A percentile compares a stretch with the other conserved stretches of the same genome.
phyloP scores from a whole-genome alignment of 2,888 invertebrate genomes.

The Andricus curvator region DNA sequence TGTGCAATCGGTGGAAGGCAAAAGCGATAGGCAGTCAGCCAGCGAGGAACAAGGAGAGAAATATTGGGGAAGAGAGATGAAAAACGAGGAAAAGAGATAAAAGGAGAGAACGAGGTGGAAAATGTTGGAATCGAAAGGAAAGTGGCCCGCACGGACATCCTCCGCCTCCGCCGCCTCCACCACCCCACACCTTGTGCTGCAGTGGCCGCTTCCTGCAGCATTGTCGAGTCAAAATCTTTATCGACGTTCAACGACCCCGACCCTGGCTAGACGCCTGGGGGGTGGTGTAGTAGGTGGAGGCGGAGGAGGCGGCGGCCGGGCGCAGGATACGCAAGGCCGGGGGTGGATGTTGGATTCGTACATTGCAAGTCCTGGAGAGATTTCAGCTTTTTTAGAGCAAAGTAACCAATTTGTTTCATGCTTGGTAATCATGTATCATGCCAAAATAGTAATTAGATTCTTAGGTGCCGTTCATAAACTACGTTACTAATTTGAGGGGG shows the following conservation, averaged over 20 bases:
- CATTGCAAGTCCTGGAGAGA: neutral
- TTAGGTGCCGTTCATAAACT: no score
- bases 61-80: constrained; percentile 42
- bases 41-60: constrained; percentile 42
- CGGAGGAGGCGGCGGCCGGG: constrained; percentile 44
- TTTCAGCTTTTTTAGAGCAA: neutral
- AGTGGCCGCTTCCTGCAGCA: constrained; percentile 56
- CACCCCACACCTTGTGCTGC: constrained; percentile 25
- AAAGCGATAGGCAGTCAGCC: constrained; percentile 36
- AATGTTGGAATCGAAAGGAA: constrained; percentile 5
- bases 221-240: constrained; percentile 77
- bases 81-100: constrained; percentile 46
- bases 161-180: neutral
- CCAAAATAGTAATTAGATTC: no score
- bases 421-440: neutral
- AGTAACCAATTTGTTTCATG: neutral
- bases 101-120: constrained; percentile 41
- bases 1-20: constrained; percentile 11
- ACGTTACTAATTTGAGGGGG: no score
- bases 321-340: constrained; percentile 32
- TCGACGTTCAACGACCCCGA: constrained; percentile 79
- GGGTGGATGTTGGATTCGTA: neutral
- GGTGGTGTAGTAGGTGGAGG: constrained; percentile 46
- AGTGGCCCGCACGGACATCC: constrained; percentile 6
- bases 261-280: constrained; percentile 74